Evolutionary conservation across 53 echinoderm and acorn worm genomes (phyloP), one percentile per base, ranked within the genome.

Genomic region (Glandiceps talaboti): DNA sequence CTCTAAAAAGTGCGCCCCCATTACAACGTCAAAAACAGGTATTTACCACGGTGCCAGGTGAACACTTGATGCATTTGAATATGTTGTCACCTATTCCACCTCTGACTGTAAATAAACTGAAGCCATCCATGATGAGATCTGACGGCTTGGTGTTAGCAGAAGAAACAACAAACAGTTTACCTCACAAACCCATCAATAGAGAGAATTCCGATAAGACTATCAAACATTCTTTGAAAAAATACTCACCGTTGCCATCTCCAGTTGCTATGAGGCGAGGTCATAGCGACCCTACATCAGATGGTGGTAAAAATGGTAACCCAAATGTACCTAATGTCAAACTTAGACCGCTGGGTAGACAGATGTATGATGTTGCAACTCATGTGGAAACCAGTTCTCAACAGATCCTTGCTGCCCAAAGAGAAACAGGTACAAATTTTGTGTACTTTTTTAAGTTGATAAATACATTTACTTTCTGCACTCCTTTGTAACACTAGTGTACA

Each of bases 181-280:
- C 64, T 12, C 6, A 6, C 6, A 6, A 45, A 20, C 20, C 64
- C 20, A 6, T 45, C 6, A 45, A 45, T 45, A n/a, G n/a, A n/a
- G n/a, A n/a, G n/a, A n/a, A n/a, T n/a, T 12, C 64, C 20, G 64
- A 45, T 20, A 45, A 20, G 6, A 12, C 64, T 12, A 6, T 20
- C 6, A 45, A 20, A 45, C 6, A 6, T 45, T 12, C 32, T 78
- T 32, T 78, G 32, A 1, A 78, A 32, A 78, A 78, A 32, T 78
- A 78, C 31, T 31, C 79, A 1, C 79, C 79, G 31, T 78, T 78
- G 79, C 79, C 79, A 32, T 31, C 79, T 78, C 79, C 79, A 1
- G 79, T 32, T 26, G 32, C 32, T 32, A 78, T 78, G 79, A 78
- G 26, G 26, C 79, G 32, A 27, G 79, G 64, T 12, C 64, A 45